Percentiles rank a stretch among this genome's conserved stretches.
Conservation (phyloP, 2,113 vertebrate species). For the Echinops telfairi region DNA sequence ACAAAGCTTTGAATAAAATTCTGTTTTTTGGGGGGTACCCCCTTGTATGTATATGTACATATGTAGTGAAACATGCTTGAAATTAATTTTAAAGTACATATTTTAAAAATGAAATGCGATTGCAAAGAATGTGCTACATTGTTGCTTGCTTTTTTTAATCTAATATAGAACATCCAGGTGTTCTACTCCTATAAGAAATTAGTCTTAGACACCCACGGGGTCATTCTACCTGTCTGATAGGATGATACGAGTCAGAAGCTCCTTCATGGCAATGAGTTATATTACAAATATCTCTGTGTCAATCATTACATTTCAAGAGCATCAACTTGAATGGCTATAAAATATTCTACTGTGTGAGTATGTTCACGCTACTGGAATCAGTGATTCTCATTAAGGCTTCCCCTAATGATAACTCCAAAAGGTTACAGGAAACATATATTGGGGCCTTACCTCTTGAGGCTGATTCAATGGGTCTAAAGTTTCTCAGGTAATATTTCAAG, state of each 20-base stretch:
- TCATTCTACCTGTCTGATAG: too few species aligned
- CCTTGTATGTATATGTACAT: too few species aligned
- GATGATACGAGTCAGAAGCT: too few species aligned
- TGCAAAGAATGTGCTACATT: neutral
- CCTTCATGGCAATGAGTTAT: neutral
- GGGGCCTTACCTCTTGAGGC: neutral
- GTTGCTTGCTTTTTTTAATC: neutral
- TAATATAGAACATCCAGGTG: too few species aligned
- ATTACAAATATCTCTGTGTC: conserved; percentile 61
- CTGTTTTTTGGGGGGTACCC: too few species aligned
- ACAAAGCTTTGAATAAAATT: too few species aligned
- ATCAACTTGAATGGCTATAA: neutral
- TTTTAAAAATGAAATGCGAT: conserved; percentile 1
- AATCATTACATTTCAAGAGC: neutral
- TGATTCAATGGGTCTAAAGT: neutral
- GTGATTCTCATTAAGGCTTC: neutral
- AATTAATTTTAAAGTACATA: neutral
- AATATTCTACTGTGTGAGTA: neutral
- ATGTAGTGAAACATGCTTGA: neutral
- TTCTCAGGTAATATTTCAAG: neutral
- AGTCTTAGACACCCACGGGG: too few species aligned
- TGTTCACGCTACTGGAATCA: neutral
- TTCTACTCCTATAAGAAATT: too few species aligned
- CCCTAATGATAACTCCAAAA: conserved; percentile 25
- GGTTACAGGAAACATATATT: neutral